Base-by-base conservation (phyloP, 2,888 invertebrate genomes). In the Luffia ferchaultella region DNA sequence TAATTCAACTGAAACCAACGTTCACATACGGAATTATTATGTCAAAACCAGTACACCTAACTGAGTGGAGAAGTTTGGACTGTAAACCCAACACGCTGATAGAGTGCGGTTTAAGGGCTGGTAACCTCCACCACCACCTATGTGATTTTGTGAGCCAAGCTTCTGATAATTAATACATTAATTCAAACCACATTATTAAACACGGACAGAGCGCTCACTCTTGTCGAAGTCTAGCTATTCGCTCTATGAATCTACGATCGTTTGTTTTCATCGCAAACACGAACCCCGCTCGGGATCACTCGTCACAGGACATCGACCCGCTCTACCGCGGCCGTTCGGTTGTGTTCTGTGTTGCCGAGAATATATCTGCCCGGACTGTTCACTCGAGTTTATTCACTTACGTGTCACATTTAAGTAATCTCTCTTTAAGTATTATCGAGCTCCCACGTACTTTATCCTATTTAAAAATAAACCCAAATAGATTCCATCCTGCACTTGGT, bases 231-330 rank as follows among this genome's bases (percentile, higher is more conserved):
- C 20, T 42, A 16, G 15, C 3, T 12, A 18, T 15, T 16, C 20
- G 43, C 42, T 43, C 16, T 43, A 20, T 43, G 20, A 15, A 15
- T 3, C n/a, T 49, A 43, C 12, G 2, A 2, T 20, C 16, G 16
- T 18, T 46, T 16, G 15, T 43, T 46, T 17, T 41, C 42, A n/a
- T 9, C 16, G 18, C 46, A 16, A 9, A 46, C 46, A 51, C 51
- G 48, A 30, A 42, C 40, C 51, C 45, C 42, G 47, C 46, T 49
- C 45, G 46, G 43, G 43, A 16, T 12, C 43, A 20, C 49, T 42
- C 46, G 50, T 47, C 48, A 45, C 52, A n/a, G n/a, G 50, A 50
- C 50, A 52, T 52, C 49, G 47, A 30, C 20, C 17, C 40, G 46
- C 46, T 48, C 52, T 52, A 50, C 48, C 44, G 44, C 2, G n/a